Evolutionary conservation across 2,888 invertebrate genomes (phyloP).

Genomic region (Dolichopus griseipennis): DNA sequence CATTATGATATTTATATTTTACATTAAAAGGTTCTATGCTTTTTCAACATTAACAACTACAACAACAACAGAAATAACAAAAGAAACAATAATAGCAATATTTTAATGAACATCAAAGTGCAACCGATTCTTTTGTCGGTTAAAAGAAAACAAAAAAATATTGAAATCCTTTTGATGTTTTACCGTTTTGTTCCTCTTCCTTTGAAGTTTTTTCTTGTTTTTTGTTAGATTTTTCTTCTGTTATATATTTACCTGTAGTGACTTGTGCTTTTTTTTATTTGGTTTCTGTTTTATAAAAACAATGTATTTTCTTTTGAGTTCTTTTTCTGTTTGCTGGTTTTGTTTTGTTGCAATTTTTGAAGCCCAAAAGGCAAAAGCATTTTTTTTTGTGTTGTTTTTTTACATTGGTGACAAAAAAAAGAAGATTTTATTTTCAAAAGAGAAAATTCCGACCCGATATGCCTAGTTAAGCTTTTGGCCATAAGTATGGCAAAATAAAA

Average conservation of each 20-base stretch:
- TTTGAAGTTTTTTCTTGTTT: neutral
- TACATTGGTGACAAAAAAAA: neutral
- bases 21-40: too few species aligned
- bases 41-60: too few species aligned
- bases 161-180: neutral
- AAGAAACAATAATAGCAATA: too few species aligned
- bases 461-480: neutral
- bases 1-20: too few species aligned
- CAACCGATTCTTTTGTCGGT: constrained; percentile 1
- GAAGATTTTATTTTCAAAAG: neutral
- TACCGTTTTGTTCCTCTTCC: constrained; percentile 6
- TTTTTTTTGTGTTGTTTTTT: neutral
- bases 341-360: neutral
- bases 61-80: too few species aligned
- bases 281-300: neutral
- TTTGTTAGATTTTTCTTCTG: neutral
- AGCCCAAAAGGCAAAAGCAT: neutral
- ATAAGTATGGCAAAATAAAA: neutral
- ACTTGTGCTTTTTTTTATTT: neutral
- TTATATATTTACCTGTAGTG: neutral
- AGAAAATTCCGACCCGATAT: neutral
- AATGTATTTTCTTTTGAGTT: neutral
- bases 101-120: constrained; percentile 2
- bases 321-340: neutral
- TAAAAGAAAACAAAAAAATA: neutral